Evolutionary conservation across 1,140 invertebrate species (phyloP).

Genomic region (Drosophila tsacasi): DNA sequence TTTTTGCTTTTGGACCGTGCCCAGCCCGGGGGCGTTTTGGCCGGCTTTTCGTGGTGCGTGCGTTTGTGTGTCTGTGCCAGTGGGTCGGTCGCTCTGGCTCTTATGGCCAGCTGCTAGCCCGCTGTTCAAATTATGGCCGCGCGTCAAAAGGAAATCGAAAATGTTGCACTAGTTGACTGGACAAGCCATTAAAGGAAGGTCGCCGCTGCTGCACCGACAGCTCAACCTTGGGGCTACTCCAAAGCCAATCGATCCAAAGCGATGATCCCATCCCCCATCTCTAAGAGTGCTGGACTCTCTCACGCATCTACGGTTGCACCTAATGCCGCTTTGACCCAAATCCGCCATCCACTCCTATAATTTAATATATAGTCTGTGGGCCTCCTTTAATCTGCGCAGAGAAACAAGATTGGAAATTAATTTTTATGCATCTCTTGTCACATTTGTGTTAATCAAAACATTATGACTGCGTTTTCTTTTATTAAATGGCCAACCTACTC

Average conservation of each 20-base stretch:
- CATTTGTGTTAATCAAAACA: conserved; percentile 82
- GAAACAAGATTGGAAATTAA: conserved; percentile 74
- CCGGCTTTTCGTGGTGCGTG: conserved; percentile 34
- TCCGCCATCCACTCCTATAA: conserved; percentile 50
- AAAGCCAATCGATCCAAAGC: conserved; percentile 30
- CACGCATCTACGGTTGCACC: conserved; percentile 72
- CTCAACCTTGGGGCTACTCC: conserved; percentile 62
- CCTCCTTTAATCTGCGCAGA: conserved; percentile 10
- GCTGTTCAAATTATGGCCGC: conserved; percentile 68
- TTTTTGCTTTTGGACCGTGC: conserved; percentile 4
- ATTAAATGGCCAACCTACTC: conserved; percentile 74
- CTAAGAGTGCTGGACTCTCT: no score
- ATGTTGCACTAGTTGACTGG: conserved; percentile 69
- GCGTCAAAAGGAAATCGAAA: conserved; percentile 72
- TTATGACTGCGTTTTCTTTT: conserved; percentile 80
- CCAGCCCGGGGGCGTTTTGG: conserved; percentile 52
- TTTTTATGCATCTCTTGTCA: conserved; percentile 81
- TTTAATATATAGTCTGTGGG: conserved; percentile 7
- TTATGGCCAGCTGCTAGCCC: conserved; percentile 50
- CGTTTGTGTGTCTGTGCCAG: conserved; percentile 18
- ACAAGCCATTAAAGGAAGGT: conserved; percentile 78
- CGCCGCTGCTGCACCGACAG: conserved; percentile 56
- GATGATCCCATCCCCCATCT: not conserved
- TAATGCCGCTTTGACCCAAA: conserved; percentile 68
- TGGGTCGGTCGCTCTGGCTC: conserved; percentile 26